A percentile compares a stretch with the other conserved stretches of the same genome.
Conservation (phyloP, 2,113 vertebrate species). For the Dolichotis patagonum region DNA sequence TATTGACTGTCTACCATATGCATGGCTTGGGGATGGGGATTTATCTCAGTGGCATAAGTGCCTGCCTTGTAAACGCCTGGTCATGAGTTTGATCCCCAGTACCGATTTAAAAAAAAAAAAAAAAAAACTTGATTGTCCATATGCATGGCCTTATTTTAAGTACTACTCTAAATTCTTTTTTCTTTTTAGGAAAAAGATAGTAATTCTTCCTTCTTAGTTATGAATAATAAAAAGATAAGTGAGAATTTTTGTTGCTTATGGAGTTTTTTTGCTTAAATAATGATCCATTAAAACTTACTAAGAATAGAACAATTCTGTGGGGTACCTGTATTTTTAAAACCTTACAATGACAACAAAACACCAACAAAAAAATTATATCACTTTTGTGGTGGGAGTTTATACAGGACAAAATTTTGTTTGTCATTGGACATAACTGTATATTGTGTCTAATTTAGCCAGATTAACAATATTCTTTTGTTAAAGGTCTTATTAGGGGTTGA, state of each 20-base stretch:
- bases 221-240: not conserved
- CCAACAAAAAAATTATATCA: not conserved
- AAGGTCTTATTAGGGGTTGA: not conserved
- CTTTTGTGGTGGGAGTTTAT: not conserved
- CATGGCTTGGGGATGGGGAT: too few species aligned
- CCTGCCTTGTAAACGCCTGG: too few species aligned
- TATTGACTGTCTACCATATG: not conserved
- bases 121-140: too few species aligned
- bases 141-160: not conserved
- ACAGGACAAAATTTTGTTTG: not conserved
- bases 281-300: not conserved
- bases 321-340: constrained; percentile 16
- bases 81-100: too few species aligned
- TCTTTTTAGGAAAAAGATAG: constrained; percentile 29
- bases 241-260: not conserved
- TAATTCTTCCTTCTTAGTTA: not conserved
- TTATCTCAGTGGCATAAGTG: too few species aligned
- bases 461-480: not conserved
- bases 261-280: too few species aligned
- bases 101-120: too few species aligned
- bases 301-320: constrained; percentile 18
- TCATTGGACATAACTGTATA: constrained; percentile 10
- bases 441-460: constrained; percentile 17
- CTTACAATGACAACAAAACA: constrained; percentile 27
- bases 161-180: constrained; percentile 22